A percentile compares a stretch with the other conserved stretches of the same genome.
phyloP scores from a whole-genome alignment of 1,140 invertebrate species.

The Saxidomus purpurata region DNA sequence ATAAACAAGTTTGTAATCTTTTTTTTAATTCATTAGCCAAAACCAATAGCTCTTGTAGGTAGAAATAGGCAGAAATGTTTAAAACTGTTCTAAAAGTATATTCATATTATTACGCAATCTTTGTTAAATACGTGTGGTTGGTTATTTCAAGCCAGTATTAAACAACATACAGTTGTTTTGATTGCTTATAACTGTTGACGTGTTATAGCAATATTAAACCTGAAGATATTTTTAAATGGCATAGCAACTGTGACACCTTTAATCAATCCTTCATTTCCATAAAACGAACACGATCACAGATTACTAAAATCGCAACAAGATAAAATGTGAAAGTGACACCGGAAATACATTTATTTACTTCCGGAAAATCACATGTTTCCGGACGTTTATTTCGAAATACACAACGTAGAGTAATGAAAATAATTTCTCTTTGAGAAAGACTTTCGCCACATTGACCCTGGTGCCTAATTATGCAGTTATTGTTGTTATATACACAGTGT shows the following conservation, averaged over 20 bases:
- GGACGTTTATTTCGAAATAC: neutral
- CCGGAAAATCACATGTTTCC: neutral
- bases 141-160: neutral
- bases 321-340: neutral
- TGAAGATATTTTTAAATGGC: neutral
- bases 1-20: no score
- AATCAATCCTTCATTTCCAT: neutral
- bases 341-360: slow-evolving; percentile 40
- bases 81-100: no score
- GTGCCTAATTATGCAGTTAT: no score
- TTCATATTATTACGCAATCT: neutral
- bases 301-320: neutral
- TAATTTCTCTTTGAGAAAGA: neutral
- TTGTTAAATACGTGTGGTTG: neutral
- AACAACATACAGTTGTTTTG: neutral
- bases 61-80: no score
- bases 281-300: neutral
- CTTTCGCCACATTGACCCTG: no score
- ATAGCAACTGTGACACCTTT: neutral
- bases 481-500: no score
- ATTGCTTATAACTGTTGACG: neutral
- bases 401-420: neutral
- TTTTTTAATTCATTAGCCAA: no score
- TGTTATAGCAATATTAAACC: neutral
- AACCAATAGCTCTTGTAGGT: no score